Base-by-base conservation (phyloP, 2,797 vertebrate species). In the Toxotes lorentzi region DNA sequence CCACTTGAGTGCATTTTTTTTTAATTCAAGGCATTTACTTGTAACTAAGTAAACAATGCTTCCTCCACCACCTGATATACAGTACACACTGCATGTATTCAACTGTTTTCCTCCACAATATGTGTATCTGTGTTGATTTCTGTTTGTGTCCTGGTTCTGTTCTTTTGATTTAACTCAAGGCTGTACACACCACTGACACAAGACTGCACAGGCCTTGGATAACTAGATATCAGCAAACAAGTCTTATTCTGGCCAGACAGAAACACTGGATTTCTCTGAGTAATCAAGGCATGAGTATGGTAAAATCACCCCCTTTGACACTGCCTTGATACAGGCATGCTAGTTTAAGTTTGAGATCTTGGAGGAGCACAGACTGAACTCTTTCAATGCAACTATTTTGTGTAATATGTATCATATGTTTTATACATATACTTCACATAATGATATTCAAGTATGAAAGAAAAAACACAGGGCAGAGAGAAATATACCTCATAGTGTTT, bases 81-180 rank as follows among this genome's bases (percentile, higher is more conserved):
- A 50, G 4, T 50, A 45, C 2, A 23, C 27, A 38, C 7, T 53
- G 7, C 23, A 23, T 70, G n/a, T 54, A n/a, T 75, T 69, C 38
- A 4, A 35, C 2, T 9, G 2, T 65, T 56, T 68, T 56, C 7
- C 34, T 62, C 5, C 4, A 38, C 17, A 79, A 78, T 81, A 79
- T n/a, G n/a, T n/a, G 17, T 76, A n/a, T 59, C 17, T 73, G 40
- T 48, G 23, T 66, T 70, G n/a, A 23, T 58, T 53, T 50, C 2
- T 58, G 6, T 48, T 21, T 40, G 8, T 59, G 5, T 40, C 40
- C 19, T 67, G 6, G 10, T 32, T 79, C n/a, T 68, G 24, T 73
- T 65, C 12, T 76, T 76, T 67, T 64, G 43, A n/a, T 76, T 70
- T 24, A 65, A 59, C 59, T 76, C 73, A 78, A 86, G 78, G 70